A percentile compares a stretch with the other conserved stretches of the same genome.
phyloP scores from a whole-genome alignment of 1,140 invertebrate species.

The Penaeus vannamei region DNA sequence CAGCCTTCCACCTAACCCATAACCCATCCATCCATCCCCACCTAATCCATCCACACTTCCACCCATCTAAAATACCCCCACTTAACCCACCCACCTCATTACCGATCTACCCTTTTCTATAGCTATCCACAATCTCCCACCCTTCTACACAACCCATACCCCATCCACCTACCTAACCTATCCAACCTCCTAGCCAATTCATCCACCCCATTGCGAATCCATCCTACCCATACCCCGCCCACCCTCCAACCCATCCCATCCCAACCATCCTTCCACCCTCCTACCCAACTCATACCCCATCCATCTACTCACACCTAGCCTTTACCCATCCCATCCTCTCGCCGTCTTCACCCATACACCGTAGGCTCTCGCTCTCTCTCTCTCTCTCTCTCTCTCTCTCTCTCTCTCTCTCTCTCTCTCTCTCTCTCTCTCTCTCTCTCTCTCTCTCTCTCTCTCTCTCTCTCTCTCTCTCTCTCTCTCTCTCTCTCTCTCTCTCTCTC shows the following conservation, averaged over 20 bases:
- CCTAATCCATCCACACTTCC: too few species aligned
- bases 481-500: background rate
- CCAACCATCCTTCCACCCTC: background rate
- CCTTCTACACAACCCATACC: too few species aligned
- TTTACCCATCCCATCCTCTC: background rate
- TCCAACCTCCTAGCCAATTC: too few species aligned
- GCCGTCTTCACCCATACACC: background rate
- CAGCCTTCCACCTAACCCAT: too few species aligned
- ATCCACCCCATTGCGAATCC: background rate
- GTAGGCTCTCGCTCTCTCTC: background rate
- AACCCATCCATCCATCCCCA: too few species aligned
- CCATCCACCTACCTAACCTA: too few species aligned
- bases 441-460: too few species aligned
- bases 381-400: background rate
- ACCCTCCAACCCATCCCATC: background rate
- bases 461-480: background rate
- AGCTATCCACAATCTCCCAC: too few species aligned
- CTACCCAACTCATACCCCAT: background rate
- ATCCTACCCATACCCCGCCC: background rate
- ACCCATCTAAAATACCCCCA: too few species aligned
- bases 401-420: background rate
- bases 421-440: background rate
- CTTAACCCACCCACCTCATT: too few species aligned
- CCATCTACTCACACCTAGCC: too few species aligned
- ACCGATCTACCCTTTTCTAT: too few species aligned